A percentile compares a stretch with the other conserved stretches of the same genome.
Conservation (phyloP, 64 coral and sea anemone genomes). For the Astreopora myriophthalma region DNA sequence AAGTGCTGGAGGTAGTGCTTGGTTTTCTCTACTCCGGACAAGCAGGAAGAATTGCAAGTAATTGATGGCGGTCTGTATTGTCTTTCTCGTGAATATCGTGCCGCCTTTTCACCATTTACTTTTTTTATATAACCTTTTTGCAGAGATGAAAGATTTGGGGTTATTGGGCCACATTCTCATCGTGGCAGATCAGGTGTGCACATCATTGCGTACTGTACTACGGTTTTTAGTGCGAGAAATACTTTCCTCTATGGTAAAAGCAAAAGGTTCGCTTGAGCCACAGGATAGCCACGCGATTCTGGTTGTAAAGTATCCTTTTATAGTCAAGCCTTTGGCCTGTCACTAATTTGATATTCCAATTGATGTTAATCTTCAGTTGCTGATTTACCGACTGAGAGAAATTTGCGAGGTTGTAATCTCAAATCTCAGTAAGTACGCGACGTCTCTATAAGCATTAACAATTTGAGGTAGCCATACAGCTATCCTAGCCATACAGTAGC, state of each 20-base stretch:
- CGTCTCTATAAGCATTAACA: no score
- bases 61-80: background rate
- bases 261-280: background rate
- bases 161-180: slow-evolving; percentile 86
- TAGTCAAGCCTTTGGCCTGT: background rate
- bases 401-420: slow-evolving; percentile 86
- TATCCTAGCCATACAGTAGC: no score
- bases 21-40: slow-evolving; percentile 86
- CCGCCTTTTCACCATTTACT: no score
- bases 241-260: background rate
- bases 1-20: slow-evolving; percentile 70
- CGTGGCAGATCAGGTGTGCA: slow-evolving; percentile 86
- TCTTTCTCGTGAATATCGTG: no score
- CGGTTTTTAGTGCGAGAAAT: background rate
- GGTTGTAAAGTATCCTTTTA: no score
- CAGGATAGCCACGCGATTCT: no score
- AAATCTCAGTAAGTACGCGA: slow-evolving; percentile 66
- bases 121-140: background rate
- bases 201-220: background rate
- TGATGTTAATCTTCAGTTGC: slow-evolving; percentile 48
- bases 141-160: slow-evolving; percentile 70
- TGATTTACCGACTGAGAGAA: slow-evolving; percentile 80
- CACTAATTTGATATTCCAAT: background rate
- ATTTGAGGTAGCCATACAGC: no score
- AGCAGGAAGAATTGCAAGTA: slow-evolving; percentile 62